Base-by-base conservation (phyloP, 1,140 invertebrate genomes). In the Hormaphis cornu region DNA sequence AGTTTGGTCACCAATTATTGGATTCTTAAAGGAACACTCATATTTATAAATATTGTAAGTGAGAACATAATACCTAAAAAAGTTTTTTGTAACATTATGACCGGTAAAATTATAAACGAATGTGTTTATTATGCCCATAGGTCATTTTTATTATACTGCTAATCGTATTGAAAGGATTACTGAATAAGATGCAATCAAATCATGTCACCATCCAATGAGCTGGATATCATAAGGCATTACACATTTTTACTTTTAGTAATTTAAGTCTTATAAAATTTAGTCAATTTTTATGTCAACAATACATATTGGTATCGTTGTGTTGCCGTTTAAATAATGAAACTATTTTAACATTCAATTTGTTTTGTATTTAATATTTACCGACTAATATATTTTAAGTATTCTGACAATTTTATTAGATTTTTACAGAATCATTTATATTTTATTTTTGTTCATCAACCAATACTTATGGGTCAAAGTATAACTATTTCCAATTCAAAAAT, bases 11-110 rank as follows among this genome's bases (percentile, higher is more conserved):
- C 82, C 0, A 87, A 87, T 73, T 93, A 89, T 76, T 94, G 90
- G 90, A 93, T 93, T 61, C 78, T 94, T 26, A 89, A 94, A 79
- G 90, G 88, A 42, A 90, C 91, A 0, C 79, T 90, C 66, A 81
- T 89, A 28, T 83, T 82, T 0, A 84, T 93, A 5, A 87, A 94
- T 74, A 76, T 88, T 78, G 89, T 89, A 81, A 86, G 81, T 79
- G 26, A n/a, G n/a, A n/a, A n/a, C n/a, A n/a, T n/a, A n/a, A n/a
- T n/a, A n/a, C n/a, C n/a, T n/a, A n/a, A n/a, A n/a, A n/a, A n/a
- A n/a, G n/a, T n/a, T n/a, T n/a, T n/a, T n/a, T n/a, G n/a, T n/a
- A n/a, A n/a, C n/a, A n/a, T n/a, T n/a, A n/a, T n/a, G n/a, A n/a
- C n/a, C n/a, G n/a, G n/a, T n/a, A n/a, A 33, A 33, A 4, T 33